phyloP scores from a whole-genome alignment of 2,113 vertebrate species.

The Syrrhaptes paradoxus region DNA sequence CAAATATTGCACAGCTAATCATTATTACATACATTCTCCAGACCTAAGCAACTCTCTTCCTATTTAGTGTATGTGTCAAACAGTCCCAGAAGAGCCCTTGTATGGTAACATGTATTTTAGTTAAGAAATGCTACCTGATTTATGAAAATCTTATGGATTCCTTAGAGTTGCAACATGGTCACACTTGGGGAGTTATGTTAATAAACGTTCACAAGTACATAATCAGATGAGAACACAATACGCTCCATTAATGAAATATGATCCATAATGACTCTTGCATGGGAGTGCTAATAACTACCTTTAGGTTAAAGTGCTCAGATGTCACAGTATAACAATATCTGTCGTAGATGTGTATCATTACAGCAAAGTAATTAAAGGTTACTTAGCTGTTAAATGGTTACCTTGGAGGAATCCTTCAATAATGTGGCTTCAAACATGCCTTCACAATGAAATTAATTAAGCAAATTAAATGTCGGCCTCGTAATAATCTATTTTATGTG shows the following conservation, averaged over 20 bases:
- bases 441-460: conserved; percentile 35
- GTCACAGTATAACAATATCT: conserved; percentile 32
- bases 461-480: conserved; percentile 3
- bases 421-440: conserved; percentile 8
- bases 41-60: background rate
- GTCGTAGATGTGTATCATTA: conserved; percentile 47
- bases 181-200: background rate
- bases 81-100: background rate
- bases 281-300: conserved; percentile 35
- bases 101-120: background rate
- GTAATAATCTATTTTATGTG: background rate
- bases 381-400: conserved; percentile 48
- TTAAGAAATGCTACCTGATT: background rate
- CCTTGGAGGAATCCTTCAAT: conserved; percentile 35
- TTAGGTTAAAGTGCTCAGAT: conserved; percentile 48
- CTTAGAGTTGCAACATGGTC: background rate
- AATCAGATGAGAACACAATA: conserved; percentile 26
- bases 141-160: background rate
- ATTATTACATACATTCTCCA: background rate
- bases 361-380: conserved; percentile 52
- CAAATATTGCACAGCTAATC: background rate
- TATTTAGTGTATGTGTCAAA: background rate
- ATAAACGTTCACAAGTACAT: background rate
- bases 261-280: conserved; percentile 27
- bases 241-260: conserved; percentile 43